Conservation (phyloP, 2,888 invertebrate species). For the Perithous albicinctus region DNA sequence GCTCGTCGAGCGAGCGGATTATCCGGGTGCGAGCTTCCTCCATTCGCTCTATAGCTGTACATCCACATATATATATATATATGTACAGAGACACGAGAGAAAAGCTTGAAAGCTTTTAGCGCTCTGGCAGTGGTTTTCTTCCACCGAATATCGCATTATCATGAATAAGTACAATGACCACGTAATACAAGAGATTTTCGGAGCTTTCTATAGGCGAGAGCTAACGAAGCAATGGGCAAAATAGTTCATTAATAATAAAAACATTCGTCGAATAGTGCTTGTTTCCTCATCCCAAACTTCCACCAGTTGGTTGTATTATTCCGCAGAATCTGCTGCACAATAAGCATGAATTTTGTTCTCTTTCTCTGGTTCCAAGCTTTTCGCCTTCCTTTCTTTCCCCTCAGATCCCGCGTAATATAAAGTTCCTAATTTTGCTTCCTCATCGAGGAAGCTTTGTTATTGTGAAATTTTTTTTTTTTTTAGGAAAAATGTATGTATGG, state of each 20-base stretch:
- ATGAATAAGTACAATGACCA: slow-evolving; percentile 34
- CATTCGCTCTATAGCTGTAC: slow-evolving; percentile 12
- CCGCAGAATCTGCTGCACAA: background rate
- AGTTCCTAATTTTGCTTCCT: no score
- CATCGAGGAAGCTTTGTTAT: no score
- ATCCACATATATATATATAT: background rate
- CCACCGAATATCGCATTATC: slow-evolving; percentile 38
- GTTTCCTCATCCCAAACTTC: background rate
- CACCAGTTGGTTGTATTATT: background rate
- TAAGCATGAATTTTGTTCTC: background rate
- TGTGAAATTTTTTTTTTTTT: no score
- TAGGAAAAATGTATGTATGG: no score
- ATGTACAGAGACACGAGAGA: background rate
- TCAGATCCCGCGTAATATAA: no score
- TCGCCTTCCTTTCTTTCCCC: no score
- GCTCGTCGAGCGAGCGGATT: slow-evolving; percentile 42
- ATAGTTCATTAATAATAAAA: slow-evolving; percentile 10
- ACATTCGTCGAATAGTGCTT: background rate
- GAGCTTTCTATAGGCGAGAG: background rate
- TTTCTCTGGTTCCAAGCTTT: background rate
- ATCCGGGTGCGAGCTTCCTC: slow-evolving; percentile 48
- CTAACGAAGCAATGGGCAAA: background rate
- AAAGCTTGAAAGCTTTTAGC: slow-evolving; percentile 56
- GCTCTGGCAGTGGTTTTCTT: slow-evolving; percentile 31
- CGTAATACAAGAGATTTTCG: background rate